These are phyloP conservation scores for Schizaphis graminum DNA, from an alignment of 2,888 invertebrate genomes.

Conservation along the genomic window DNA sequence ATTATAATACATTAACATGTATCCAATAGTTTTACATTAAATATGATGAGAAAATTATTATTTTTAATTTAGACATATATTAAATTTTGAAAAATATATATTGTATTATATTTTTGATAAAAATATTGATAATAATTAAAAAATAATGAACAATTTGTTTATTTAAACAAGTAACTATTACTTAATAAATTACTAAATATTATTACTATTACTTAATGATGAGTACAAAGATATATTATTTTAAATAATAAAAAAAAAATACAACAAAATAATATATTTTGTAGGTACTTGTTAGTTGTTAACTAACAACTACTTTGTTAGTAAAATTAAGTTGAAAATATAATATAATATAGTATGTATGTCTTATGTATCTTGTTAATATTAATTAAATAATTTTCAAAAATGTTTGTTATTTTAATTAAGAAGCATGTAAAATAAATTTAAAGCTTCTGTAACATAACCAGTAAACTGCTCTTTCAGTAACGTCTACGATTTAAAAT, in stretches of 20 bases:
- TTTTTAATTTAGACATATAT: not conserved
- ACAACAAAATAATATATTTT: not conserved
- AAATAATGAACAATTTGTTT: not conserved
- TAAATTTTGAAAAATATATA: not conserved
- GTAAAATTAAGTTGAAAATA: not conserved
- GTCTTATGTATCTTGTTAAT: not conserved
- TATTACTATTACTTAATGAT: not conserved
- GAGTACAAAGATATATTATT: too few species aligned
- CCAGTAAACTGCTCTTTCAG: not conserved
- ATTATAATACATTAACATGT: not conserved
- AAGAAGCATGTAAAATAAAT: not conserved
- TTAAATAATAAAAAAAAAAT: not conserved
- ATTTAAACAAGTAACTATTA: not conserved
- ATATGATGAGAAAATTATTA: not conserved
- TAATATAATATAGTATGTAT: not conserved
- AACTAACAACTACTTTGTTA: too few species aligned
- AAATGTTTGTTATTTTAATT: not conserved
- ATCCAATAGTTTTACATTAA: not conserved
- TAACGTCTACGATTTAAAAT: not conserved
- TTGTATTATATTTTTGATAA: not conserved
- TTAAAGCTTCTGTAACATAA: not conserved
- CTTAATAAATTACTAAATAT: too few species aligned
- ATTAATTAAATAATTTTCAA: not conserved
- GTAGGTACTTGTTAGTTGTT: not conserved
- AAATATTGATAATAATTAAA: not conserved